phyloP scores from a whole-genome alignment of 2,797 vertebrate genomes.

The Argya squamiceps region DNA sequence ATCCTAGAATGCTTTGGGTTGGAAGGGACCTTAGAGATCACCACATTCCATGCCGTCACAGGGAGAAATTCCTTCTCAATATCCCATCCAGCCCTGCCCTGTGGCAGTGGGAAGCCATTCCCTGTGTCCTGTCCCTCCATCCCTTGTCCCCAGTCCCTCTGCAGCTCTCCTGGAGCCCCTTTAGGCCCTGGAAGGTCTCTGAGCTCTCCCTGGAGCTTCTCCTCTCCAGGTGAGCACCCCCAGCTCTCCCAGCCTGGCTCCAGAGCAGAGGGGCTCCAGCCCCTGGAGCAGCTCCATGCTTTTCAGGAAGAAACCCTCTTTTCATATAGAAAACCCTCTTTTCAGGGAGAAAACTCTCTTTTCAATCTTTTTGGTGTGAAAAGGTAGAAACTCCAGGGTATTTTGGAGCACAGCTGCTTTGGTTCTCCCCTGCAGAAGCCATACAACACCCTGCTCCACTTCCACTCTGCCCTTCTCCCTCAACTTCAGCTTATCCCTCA shows the following conservation, averaged over 20 bases:
- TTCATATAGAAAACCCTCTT: neutral
- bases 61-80: fast-evolving
- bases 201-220: neutral
- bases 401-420: neutral
- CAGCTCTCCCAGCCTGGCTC: neutral
- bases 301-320: neutral
- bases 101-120: neutral
- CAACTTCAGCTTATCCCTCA: neutral
- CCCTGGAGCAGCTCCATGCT: fast-evolving
- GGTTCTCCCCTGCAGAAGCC: neutral
- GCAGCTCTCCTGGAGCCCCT: neutral
- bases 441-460: neutral
- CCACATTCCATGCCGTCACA: no score
- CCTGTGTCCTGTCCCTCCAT: neutral
- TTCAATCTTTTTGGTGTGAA: neutral
- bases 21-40: neutral
- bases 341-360: neutral
- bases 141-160: neutral
- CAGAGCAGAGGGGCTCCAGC: neutral
- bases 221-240: fast-evolving
- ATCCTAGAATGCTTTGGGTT: neutral
- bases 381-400: neutral
- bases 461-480: neutral
- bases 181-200: neutral
- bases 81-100: fast-evolving